These are phyloP conservation scores for Leptoclinus maculatus DNA, from an alignment of 2,797 vertebrate genomes.

Conservation along the genomic window DNA sequence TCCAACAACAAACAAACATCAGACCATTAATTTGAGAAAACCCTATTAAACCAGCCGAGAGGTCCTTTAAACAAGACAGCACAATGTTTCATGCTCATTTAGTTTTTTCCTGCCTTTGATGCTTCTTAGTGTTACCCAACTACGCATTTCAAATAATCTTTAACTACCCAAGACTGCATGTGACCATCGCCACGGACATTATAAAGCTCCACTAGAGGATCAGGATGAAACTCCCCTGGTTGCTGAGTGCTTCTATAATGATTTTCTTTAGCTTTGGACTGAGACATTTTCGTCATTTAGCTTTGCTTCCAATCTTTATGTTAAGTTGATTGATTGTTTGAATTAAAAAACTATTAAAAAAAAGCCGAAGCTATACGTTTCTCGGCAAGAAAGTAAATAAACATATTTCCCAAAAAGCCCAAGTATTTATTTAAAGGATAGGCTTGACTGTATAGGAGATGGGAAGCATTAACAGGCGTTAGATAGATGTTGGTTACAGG, in stretches of 20 bases:
- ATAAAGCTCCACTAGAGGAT: background rate
- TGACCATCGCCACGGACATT: background rate
- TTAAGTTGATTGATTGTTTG: background rate
- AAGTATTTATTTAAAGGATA: background rate
- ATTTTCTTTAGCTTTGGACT: background rate
- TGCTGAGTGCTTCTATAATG: background rate
- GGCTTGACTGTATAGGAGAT: background rate
- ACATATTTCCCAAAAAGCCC: background rate
- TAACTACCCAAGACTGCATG: background rate
- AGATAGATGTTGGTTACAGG: no score
- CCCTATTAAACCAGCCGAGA: slow-evolving; percentile 64
- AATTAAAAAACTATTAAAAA: background rate
- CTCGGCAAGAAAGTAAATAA: no score
- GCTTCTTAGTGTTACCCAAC: slow-evolving; percentile 11
- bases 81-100: slow-evolving; percentile 15
- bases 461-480: background rate
- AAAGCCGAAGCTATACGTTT: no score
- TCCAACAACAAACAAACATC: slow-evolving; percentile 68
- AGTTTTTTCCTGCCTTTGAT: slow-evolving; percentile 32
- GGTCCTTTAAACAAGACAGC: slow-evolving; percentile 50
- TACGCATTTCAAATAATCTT: slow-evolving; percentile 29
- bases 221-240: background rate
- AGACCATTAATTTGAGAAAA: slow-evolving; percentile 72
- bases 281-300: background rate
- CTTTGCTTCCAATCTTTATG: background rate